Evolutionary conservation across 1,140 invertebrate species (phyloP).

Genomic region (Brachionus manjavacas): DNA sequence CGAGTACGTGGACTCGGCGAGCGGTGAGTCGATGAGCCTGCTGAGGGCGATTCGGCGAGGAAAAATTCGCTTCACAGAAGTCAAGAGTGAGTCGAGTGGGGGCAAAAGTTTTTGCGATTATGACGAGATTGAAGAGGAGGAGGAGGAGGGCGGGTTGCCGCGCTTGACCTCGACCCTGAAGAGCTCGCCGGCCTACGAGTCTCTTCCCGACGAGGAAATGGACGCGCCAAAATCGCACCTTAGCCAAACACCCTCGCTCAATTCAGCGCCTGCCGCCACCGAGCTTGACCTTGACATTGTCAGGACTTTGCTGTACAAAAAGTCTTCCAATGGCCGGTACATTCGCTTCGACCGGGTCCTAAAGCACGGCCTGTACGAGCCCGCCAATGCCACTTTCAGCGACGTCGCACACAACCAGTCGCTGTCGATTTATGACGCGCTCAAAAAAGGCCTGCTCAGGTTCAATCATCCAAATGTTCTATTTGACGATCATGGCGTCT

Average conservation of each 20-base stretch:
- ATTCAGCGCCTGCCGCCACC: background rate
- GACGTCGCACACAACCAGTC: background rate
- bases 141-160: no score
- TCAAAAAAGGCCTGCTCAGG: background rate
- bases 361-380: background rate
- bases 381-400: background rate
- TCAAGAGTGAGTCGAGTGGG: background rate
- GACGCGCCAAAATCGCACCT: background rate
- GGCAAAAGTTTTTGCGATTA: background rate
- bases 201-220: background rate
- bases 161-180: background rate
- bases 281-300: background rate
- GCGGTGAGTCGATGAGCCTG: background rate
- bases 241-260: background rate
- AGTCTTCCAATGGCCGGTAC: constrained; percentile 3
- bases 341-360: constrained; percentile 1
- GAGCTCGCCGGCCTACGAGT: background rate
- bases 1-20: constrained; percentile 23
- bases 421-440: background rate
- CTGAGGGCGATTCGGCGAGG: background rate
- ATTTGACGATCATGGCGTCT: background rate
- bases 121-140: background rate
- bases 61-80: background rate
- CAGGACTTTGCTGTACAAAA: constrained; percentile 16
- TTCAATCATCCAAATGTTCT: background rate